These are phyloP conservation scores for Eueides isabella DNA, from an alignment of 1,140 invertebrate genomes.

Conservation along the genomic window DNA sequence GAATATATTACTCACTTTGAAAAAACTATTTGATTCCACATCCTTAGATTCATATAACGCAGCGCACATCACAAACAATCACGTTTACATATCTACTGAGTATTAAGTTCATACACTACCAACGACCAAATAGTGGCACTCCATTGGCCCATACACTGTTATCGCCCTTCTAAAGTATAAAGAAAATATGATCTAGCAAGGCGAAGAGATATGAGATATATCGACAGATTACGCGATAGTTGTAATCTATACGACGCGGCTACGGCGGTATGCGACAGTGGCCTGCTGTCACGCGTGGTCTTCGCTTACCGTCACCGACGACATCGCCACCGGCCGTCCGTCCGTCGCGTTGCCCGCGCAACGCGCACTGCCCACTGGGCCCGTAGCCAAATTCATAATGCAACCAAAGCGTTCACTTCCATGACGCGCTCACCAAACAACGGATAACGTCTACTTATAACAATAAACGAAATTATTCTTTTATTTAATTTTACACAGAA, in stretches of 20 bases:
- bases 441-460: slow-evolving; percentile 34
- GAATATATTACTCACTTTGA: slow-evolving; percentile 58
- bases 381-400: slow-evolving; percentile 47
- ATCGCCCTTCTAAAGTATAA: slow-evolving; percentile 42
- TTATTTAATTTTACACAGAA: background rate
- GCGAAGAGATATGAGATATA: slow-evolving; percentile 43
- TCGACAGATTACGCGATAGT: slow-evolving; percentile 54
- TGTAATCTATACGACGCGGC: slow-evolving; percentile 43
- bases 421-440: slow-evolving; percentile 34
- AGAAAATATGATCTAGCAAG: slow-evolving; percentile 19
- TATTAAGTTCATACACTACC: slow-evolving; percentile 49
- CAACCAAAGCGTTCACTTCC: slow-evolving; percentile 32
- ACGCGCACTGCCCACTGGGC: slow-evolving; percentile 34
- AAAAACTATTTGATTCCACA: slow-evolving; percentile 71
- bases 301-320: background rate
- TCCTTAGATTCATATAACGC: slow-evolving; percentile 44
- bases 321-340: slow-evolving; percentile 13
- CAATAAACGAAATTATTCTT: slow-evolving; percentile 22
- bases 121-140: slow-evolving; percentile 44
- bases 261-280: slow-evolving; percentile 34
- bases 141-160: slow-evolving; percentile 57
- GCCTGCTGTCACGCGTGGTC: slow-evolving; percentile 17
- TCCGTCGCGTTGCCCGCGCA: slow-evolving; percentile 23
- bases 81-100: slow-evolving; percentile 45
- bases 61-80: slow-evolving; percentile 48